Base-by-base conservation (phyloP, 1,140 invertebrate species). In the Drosophila nebulosa region DNA sequence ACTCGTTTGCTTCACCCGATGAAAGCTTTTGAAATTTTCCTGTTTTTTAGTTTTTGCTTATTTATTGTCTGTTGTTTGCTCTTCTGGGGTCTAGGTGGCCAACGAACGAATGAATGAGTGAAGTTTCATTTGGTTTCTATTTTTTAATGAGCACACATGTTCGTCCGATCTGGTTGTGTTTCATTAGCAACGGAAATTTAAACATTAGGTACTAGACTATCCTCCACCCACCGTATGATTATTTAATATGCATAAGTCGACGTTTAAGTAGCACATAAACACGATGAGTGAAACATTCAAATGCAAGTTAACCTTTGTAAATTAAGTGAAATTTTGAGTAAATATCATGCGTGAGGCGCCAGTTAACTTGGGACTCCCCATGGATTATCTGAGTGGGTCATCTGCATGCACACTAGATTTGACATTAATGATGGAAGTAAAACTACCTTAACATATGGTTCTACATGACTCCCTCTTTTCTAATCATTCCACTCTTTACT, bases 331-430 rank as follows among this genome's bases (percentile, higher is more conserved):
- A 59, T 59, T 46, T 32, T 60, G 61, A 74, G 79, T 84, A 66
- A 78, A 78, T 66, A 74, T 58, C 51, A 65, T 74, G 73, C 80
- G 81, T 85, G 80, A 86, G 80, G 81, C 81, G 81, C 81, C 81
- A 75, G 63, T 39, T 66, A 64, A 60, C 53, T 53, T 18, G 22
- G 36, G 16, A 42, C 81, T 74, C 66, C 74, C 74, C 67, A 74
- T 74, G 60, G 46, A 14, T n/a, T n/a, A n/a, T n/a, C 21, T n/a
- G 32, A 55, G 42, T 66, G 64, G 51, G 42, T 50, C 32, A 73
- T 16, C 4, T 4, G 18, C 30, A 36, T 35, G 27, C n/a, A 21
- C 4, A 18, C 10, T 21, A 58, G 1, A 32, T 39, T 78, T 63
- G 55, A 67, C 60, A 58, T 64, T 81, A 78, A 62, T 78, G 64